Evolutionary conservation across 1,140 invertebrate species (phyloP), one percentile per base, ranked within the genome.

Genomic region (Ruditapes philippinarum): DNA sequence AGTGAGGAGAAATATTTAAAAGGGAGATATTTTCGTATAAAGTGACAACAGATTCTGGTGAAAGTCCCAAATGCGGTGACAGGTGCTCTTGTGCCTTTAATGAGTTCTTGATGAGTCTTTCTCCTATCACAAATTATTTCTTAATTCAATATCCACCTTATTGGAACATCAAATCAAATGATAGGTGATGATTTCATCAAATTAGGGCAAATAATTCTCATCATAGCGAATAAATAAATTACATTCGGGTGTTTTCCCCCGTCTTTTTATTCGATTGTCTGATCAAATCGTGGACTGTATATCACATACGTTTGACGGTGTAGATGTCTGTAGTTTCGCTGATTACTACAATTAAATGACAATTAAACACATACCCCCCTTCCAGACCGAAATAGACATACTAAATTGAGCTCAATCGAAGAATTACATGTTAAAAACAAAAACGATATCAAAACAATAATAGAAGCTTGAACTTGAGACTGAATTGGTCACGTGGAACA

Each of bases 201-300:
- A 88, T 88, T 88, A 79, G 85, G 85, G 80, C 73, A 88, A 88
- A 88, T 88, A 80, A 88, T 54, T 70, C 38, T 31, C 49, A 80
- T 31, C 42, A 51, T 42, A 31, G 28, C 38, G 54, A 40, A 65
- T 88, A 78, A 49, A 88, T 79, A 88, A 88, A 88, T 88, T 79
- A 78, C 76, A 57, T 78, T 28, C 19, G 74, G 60, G 74, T 60
- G 70, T 51, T 73, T 49, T 74, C 14, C 49, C 42, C 14, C 31
- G 40, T 45, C 42, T 28, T 80, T 70, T 88, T 62, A 78, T 88
- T 51, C 54, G 25, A 76, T 36, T 62, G 60, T 38, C 54, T 79
- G 73, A 88, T 88, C 80, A 88, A 88, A 88, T 25, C 65, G n/a
- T 36, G 65, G 51, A 80, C 73, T 33, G 49, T 86, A 86, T 70